Conservation (phyloP, 2,888 invertebrate genomes). For the Noctua janthe region DNA sequence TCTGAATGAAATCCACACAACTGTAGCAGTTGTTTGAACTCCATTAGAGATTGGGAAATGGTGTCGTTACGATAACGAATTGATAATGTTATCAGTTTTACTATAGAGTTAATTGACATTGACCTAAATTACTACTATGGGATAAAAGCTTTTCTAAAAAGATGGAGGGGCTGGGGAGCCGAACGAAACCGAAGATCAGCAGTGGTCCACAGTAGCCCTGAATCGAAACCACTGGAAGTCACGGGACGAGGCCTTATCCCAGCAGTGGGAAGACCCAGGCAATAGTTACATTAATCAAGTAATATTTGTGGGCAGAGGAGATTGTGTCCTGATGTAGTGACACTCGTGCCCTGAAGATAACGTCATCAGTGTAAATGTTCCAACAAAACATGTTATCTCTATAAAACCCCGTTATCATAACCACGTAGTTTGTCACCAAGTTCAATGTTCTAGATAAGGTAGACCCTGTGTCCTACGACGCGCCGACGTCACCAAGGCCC, state of each 20-base stretch:
- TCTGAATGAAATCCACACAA: background rate
- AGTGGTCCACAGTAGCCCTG: background rate
- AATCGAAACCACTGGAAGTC: background rate
- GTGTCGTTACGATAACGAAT: constrained; percentile 14
- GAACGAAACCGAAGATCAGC: background rate
- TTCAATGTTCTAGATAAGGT: constrained; percentile 58
- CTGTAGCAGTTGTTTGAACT: background rate
- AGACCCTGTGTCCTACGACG: background rate
- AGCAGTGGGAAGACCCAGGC: background rate
- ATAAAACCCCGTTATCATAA: constrained; percentile 14
- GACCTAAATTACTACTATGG: constrained; percentile 7
- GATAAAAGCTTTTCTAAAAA: background rate
- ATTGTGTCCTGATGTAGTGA: background rate
- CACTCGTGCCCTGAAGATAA: background rate
- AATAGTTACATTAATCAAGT: background rate
- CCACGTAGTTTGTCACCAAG: constrained; percentile 39
- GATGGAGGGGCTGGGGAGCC: background rate
- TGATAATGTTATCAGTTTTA: constrained; percentile 32
- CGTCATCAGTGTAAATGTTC: background rate
- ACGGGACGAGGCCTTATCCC: background rate
- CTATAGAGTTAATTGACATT: constrained; percentile 14
- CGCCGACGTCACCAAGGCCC: constrained; percentile 14
- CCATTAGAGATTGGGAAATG: background rate
- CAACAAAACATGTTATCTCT: background rate
- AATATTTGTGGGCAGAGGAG: background rate